Evolutionary conservation across 2,113 vertebrate genomes (phyloP).

Genomic region (Osmerus eperlanus): DNA sequence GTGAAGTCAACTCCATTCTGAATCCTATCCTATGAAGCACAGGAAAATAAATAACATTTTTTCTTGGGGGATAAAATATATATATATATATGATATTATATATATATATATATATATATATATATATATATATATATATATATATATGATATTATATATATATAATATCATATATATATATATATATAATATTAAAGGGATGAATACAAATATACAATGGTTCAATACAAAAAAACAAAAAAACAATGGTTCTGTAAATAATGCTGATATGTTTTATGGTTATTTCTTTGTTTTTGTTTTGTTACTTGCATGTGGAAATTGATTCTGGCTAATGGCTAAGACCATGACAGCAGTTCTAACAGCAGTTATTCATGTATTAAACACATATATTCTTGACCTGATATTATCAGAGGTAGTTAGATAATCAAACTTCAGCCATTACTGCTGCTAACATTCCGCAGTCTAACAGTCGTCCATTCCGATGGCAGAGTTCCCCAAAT

Average conservation of each 20-base stretch:
- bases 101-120: too few species aligned
- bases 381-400: conserved; percentile 46
- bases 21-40: conserved; percentile 46
- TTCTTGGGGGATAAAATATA: too few species aligned
- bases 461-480: conserved; percentile 24
- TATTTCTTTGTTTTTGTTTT: neutral
- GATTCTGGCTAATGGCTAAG: conserved; percentile 25
- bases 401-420: conserved; percentile 15
- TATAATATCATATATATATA: too few species aligned
- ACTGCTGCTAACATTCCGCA: conserved; percentile 18
- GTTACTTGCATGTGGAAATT: neutral
- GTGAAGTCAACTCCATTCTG: conserved; percentile 61
- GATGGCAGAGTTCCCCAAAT: conserved; percentile 20
- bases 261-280: neutral
- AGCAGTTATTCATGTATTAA: conserved; percentile 45
- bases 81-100: too few species aligned
- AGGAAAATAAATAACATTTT: neutral
- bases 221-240: too few species aligned
- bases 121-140: too few species aligned
- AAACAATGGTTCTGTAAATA: conserved; percentile 13
- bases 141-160: too few species aligned
- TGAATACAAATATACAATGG: too few species aligned
- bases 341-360: conserved; percentile 27
- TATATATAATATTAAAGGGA: too few species aligned
- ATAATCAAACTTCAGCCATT: conserved; percentile 47